These are phyloP conservation scores for Sycobia sp. DNA, from an alignment of 1,140 invertebrate genomes.

Conservation along the genomic window DNA sequence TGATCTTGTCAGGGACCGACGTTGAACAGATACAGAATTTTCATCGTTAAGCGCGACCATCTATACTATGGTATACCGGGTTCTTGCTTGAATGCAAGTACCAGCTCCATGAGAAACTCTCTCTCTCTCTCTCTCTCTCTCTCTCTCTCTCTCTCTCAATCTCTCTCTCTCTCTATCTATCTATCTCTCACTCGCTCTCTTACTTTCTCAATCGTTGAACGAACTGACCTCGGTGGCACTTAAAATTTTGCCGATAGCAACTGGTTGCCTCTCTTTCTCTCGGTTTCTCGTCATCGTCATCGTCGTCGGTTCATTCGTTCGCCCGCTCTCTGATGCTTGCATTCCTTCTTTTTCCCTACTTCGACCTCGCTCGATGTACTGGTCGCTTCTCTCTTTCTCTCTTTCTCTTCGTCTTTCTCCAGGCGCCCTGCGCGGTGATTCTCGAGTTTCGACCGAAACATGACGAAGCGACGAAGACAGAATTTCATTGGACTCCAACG, in stretches of 20 bases:
- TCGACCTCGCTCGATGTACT: not conserved
- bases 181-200: too few relatives aligned
- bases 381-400: not conserved
- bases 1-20: too few relatives aligned
- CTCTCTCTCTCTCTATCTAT: too few relatives aligned
- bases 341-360: slow-evolving; percentile 24
- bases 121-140: too few relatives aligned
- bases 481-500: slow-evolving; percentile 31
- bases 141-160: too few relatives aligned
- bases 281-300: slow-evolving; percentile 1
- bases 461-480: slow-evolving; percentile 32
- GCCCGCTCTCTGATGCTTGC: slow-evolving; percentile 3
- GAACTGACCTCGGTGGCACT: slow-evolving; percentile 32
- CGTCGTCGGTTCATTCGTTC: slow-evolving; percentile 15
- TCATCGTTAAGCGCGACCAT: slow-evolving; percentile 26
- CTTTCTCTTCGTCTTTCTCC: slow-evolving; percentile 4
- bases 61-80: not conserved
- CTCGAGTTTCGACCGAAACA: slow-evolving; percentile 36
- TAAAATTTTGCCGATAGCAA: slow-evolving; percentile 35
- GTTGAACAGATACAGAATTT: slow-evolving; percentile 33
- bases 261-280: slow-evolving; percentile 1
- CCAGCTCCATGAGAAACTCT: too few relatives aligned
- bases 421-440: slow-evolving; percentile 23
- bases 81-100: too few relatives aligned
- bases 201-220: slow-evolving; percentile 32